Base-by-base conservation (phyloP, 2,113 vertebrate genomes). In the Ailurus styani region DNA sequence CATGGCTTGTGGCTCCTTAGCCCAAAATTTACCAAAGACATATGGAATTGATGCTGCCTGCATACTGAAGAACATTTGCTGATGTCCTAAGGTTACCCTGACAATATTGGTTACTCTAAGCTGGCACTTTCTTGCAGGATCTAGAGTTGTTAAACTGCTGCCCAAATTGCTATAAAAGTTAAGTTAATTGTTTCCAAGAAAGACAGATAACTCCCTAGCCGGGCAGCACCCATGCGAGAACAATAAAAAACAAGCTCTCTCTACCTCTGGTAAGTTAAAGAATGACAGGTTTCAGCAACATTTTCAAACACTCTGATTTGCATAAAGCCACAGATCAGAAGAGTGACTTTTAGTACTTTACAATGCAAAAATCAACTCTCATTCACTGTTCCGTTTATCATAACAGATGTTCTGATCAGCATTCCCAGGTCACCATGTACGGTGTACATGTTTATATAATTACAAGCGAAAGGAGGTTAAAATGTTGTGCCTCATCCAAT, bases 331-430 rank as follows among this genome's bases (percentile, higher is more conserved):
- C 85, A 78, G 90, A 98, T 97, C 95, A 97, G 87, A 97, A 96
- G 95, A 97, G 62, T 95, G 93, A 93, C 88, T 91, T 96, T 94
- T 91, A 93, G 72, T 91, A 70, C 88, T 97, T 96, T 95, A 97
- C 66, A 91, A 98, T 98, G 97, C 97, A 97, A 98, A 98, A 97
- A 97, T 94, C 97, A 97, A 79, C 95, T 96, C 82, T 84, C 88
- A 97, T 97, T 97, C 97, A 93, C 88, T 86, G 85, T 95, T 97
- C 88, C 34, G 20, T 94, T 96, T 97, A 98, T 97, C 85, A 77
- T 96, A 97, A 95, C 97, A 98, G 97, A 97, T 98, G 97, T 97
- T 98, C 97, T 97, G 90, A 98, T 97, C 97, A 97, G 85, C 94
- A 97, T 95, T 96, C 95, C 93, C 97, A 95, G 97, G 95, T 97